Percentiles rank a stretch among this genome's conserved stretches.
These are phyloP conservation scores for Panzeria rudis DNA, from an alignment of 2,888 invertebrate species.

Conservation along the genomic window DNA sequence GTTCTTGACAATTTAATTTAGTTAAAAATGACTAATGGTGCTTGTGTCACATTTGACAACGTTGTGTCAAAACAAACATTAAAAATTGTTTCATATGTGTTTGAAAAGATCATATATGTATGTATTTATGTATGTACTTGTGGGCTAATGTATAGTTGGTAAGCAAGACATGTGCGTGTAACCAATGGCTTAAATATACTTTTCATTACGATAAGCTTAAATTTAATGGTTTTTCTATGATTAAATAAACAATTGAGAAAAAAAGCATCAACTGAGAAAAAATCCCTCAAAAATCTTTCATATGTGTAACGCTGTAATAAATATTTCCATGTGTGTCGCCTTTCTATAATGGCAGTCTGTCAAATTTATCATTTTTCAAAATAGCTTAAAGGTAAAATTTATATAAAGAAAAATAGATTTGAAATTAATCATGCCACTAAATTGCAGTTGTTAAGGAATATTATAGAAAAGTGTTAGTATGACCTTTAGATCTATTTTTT, in stretches of 20 bases:
- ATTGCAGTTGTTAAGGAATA: background rate
- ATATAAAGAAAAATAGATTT: background rate
- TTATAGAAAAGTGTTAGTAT: background rate
- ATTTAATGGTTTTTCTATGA: conserved; percentile 69
- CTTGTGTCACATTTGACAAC: conserved; percentile 79
- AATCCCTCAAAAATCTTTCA: conserved; percentile 1
- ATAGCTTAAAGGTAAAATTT: background rate
- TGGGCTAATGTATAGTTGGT: background rate
- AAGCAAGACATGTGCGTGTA: conserved; percentile 19
- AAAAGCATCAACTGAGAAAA: background rate
- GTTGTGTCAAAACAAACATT: conserved; percentile 80
- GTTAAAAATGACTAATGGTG: conserved; percentile 79
- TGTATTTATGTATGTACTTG: background rate
- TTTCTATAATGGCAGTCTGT: conserved; percentile 61
- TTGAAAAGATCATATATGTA: background rate
- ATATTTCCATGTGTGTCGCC: conserved; percentile 22
- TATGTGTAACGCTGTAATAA: background rate
- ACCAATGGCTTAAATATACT: conserved; percentile 56
- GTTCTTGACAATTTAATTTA: conserved; percentile 59
- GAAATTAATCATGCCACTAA: background rate
- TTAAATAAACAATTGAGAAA: conserved; percentile 46
- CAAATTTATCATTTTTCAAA: conserved; percentile 68
- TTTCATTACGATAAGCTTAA: conserved; percentile 55
- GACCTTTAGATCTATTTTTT: too few species aligned
- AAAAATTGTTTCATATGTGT: conserved; percentile 55